Base-by-base conservation (phyloP, 1,140 invertebrate genomes). In the Radopholus similis region DNA sequence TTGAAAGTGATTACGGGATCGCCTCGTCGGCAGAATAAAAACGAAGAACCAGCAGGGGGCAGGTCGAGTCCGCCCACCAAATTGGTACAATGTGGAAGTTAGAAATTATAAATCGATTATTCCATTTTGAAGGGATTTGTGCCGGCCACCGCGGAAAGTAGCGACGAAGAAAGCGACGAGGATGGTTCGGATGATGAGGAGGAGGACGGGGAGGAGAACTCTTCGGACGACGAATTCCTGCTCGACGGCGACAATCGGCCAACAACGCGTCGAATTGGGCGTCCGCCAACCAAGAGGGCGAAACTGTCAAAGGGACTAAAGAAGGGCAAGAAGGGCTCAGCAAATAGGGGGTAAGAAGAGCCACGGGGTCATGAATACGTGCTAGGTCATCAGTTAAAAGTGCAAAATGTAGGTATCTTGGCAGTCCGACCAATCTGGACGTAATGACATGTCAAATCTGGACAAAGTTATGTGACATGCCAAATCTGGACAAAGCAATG, bases 111-210 rank as follows among this genome's bases (percentile, higher is more conserved):
- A 32, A 54, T 18, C 35, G 30, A 13, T n/a, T 13, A 47, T 15
- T 51, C 2, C 47, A 51, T 4, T 11, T 23, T 26, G 11, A 21
- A 51, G 47, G 47, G 47, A 2, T 66, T 51, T 68, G 42, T 68
- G 18, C 32, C 49, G 30, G 53, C 42, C 2, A 54, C 51, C 15
- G 42, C 63, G 6, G 65, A 34, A n/a, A 70, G 59, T 35, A 59
- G 47, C 37, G 35, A 35, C 28, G 66, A 53, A 23, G 66, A 60
- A n/a, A 42, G 47, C 18, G 62, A 34, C 40, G 69, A 77, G 8
- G 63, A 70, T 13, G 57, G 56, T 11, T 56, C 42, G 18, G 73
- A 55, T 13, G 77, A 78, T 2, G 72, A 80, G 8, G 77, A 77
- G 42, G 67, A 74, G 28, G 74, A 80, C 9, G 70, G 67, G 6